phyloP scores from a whole-genome alignment of 2,113 vertebrate genomes.

The Corythornis cristatus region DNA sequence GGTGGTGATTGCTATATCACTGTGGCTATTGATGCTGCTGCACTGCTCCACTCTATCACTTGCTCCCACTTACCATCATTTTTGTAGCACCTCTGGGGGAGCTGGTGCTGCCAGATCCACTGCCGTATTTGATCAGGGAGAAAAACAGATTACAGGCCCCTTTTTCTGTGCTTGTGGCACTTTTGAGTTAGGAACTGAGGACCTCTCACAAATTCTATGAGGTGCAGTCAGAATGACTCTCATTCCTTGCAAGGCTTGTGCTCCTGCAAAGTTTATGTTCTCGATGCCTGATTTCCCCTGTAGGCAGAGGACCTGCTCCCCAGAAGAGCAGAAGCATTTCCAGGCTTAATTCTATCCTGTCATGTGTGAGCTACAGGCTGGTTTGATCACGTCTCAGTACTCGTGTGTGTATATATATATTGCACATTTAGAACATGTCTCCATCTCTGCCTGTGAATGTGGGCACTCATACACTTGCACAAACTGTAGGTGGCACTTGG shows the following conservation, averaged over 20 bases:
- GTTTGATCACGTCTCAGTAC: background rate
- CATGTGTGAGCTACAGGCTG: background rate
- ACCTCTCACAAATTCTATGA: fast-evolving
- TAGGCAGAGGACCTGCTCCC: background rate
- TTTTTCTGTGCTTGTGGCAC: background rate
- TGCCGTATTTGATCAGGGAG: background rate
- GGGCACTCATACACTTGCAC: background rate
- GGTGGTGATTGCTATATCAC: background rate
- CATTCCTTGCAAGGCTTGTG: background rate
- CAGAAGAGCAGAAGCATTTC: background rate
- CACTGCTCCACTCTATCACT: background rate
- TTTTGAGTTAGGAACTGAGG: background rate
- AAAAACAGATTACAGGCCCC: background rate
- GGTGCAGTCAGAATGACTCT: fast-evolving
- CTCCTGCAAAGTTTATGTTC: background rate
- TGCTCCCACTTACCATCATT: background rate
- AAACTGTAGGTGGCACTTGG: slow-evolving; percentile 62
- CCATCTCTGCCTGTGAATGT: background rate
- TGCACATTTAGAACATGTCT: background rate
- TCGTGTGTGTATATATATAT: no score
- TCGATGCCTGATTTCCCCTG: background rate
- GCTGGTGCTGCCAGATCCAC: background rate
- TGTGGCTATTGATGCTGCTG: fast-evolving
- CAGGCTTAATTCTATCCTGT: background rate
- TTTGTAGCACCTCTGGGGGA: background rate